Percentiles rank a stretch among this genome's conserved stretches.
Evolutionary conservation across 2,797 vertebrate genomes (phyloP).

Genomic region (Vipera ursinii): DNA sequence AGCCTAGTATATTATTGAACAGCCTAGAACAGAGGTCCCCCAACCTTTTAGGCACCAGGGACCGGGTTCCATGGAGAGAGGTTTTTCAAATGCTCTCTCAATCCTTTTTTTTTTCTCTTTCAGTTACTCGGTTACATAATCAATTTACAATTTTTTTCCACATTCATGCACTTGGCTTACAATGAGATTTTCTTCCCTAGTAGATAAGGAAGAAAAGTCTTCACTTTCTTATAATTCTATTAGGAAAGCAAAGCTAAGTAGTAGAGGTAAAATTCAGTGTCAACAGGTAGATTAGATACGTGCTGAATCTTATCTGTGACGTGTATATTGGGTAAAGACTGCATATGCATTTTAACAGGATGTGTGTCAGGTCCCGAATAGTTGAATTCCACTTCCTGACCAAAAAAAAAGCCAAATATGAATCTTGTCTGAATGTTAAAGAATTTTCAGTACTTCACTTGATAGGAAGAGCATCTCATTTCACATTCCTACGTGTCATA

Average conservation of each 20-base stretch:
- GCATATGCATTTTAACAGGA: neutral
- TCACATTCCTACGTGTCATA: neutral
- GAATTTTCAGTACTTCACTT: neutral
- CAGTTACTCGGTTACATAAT: neutral
- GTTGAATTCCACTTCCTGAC: neutral
- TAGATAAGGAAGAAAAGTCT: neutral
- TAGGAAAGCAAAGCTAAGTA: neutral
- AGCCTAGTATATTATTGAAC: neutral
- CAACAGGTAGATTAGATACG: neutral
- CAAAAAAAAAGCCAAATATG: neutral
- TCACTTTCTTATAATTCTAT: neutral
- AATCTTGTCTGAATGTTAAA: neutral
- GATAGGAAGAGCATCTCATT: neutral
- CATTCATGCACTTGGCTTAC: neutral
- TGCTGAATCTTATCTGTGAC: neutral
- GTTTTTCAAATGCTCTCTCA: neutral
- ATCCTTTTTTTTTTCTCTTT: neutral
- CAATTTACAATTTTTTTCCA: neutral
- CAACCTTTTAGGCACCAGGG: too few relatives aligned
- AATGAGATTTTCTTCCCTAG: neutral
- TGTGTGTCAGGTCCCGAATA: neutral
- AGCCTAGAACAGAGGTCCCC: neutral
- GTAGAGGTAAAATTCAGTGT: neutral
- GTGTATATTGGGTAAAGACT: neutral
- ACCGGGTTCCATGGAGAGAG: too few relatives aligned